Conservation (phyloP, 2,797 vertebrate genomes). For the Scleropages formosus region DNA sequence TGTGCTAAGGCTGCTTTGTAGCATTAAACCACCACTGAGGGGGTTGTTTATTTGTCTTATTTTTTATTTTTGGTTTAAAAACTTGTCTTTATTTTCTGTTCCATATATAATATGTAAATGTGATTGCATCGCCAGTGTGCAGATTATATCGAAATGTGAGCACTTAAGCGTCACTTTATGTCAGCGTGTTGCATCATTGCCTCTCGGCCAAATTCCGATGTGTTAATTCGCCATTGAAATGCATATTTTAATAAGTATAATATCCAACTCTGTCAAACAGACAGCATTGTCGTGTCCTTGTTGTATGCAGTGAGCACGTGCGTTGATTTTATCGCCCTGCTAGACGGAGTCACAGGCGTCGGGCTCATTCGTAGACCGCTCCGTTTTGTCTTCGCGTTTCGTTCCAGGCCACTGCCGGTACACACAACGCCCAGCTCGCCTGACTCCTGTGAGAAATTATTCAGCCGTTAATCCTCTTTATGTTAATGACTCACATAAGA, state of each 20-base stretch:
- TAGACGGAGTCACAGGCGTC: not conserved
- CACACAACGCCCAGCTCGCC: not conserved
- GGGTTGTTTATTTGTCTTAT: conserved; percentile 19
- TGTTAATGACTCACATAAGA: not conserved
- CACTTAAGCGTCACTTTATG: conserved; percentile 52
- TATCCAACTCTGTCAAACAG: conserved; percentile 5
- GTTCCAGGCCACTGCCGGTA: not conserved
- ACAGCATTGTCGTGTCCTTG: not conserved
- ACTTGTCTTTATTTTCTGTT: conserved; percentile 45
- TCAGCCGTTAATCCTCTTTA: not conserved
- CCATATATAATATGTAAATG: conserved; percentile 53
- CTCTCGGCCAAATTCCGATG: conserved; percentile 22
- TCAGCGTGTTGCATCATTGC: conserved; percentile 28
- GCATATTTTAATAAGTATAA: conserved; percentile 52
- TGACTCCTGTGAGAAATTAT: not conserved
- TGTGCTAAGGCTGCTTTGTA: conserved; percentile 68
- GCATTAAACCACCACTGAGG: conserved; percentile 43
- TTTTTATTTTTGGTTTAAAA: conserved; percentile 12
- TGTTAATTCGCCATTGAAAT: conserved; percentile 38
- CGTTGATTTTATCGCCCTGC: not conserved
- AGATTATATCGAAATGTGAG: conserved; percentile 54
- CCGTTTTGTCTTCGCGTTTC: not conserved
- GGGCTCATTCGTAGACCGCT: not conserved
- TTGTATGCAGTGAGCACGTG: conserved; percentile 6
- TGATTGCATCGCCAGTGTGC: conserved; percentile 65